Evolutionary conservation across 2,888 invertebrate genomes (phyloP).

Genomic region (Sussaba pulchella): DNA sequence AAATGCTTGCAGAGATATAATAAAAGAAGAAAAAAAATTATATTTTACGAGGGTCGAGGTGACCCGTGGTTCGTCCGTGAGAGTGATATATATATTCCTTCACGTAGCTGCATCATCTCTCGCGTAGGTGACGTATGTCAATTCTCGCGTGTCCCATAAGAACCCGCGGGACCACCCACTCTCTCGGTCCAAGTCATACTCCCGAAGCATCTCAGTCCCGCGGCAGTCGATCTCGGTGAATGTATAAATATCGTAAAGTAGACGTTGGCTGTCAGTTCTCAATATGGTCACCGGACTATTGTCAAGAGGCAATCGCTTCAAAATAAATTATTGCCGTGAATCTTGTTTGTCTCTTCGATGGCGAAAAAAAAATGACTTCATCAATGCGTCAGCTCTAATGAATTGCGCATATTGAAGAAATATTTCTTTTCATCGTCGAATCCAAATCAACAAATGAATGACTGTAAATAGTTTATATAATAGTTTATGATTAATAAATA

Average conservation of each 20-base stretch:
- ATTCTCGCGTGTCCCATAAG: slow-evolving; percentile 45
- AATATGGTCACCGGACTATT: slow-evolving; percentile 54
- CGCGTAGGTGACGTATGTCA: slow-evolving; percentile 36
- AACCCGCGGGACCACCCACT: slow-evolving; percentile 52
- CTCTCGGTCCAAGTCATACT: slow-evolving; percentile 33
- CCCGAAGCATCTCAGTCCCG: slow-evolving; percentile 13
- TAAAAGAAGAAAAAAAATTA: neutral
- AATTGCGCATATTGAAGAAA: slow-evolving; percentile 32
- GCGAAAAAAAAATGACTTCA: neutral
- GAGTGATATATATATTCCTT: slow-evolving; percentile 21
- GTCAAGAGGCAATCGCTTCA: slow-evolving; percentile 55
- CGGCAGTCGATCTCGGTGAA: slow-evolving; percentile 22
- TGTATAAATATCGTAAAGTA: slow-evolving; percentile 40
- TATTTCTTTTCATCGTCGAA: slow-evolving; percentile 28
- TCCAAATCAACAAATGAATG: too few relatives aligned
- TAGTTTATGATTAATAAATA: too few relatives aligned
- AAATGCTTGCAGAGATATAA: too few relatives aligned
- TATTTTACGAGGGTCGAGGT: slow-evolving; percentile 30
- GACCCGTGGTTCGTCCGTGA: slow-evolving; percentile 20
- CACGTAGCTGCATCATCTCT: slow-evolving; percentile 5
- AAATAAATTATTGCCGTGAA: slow-evolving; percentile 49
- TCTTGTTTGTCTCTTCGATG: slow-evolving; percentile 23
- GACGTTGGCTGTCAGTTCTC: slow-evolving; percentile 42
- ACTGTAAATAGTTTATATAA: too few relatives aligned
- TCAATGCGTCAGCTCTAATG: slow-evolving; percentile 29